Base-by-base conservation (phyloP, 2,113 vertebrate genomes). In the Promerops cafer region DNA sequence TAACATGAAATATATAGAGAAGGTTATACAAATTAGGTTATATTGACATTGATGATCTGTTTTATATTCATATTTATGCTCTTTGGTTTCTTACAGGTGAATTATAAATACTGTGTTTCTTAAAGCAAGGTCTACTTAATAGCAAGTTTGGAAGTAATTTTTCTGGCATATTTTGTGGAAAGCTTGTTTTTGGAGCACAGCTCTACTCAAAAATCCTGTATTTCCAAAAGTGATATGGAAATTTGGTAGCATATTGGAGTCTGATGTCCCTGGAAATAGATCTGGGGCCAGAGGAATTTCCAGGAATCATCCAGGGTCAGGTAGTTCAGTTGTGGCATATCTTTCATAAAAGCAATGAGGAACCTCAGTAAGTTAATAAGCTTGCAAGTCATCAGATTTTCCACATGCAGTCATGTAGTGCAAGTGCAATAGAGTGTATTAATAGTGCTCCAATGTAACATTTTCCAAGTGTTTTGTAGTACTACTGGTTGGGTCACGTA, bases 391-490 rank as follows among this genome's bases (percentile, higher is more conserved):
- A 72, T 93, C 81, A 72, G 37, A 82, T 90, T 94, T 93, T 96
- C 89, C 89, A 2, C 87, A 76, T 35, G 26, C 56, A 63, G 69
- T 81, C 74, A 47, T 82, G 71, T 83, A 83, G 77, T 94, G 12
- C 78, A 94, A 89, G 59, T 78, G 80, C 85, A 94, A 31, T 37
- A 71, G 54, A 77, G 66, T 95, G 82, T 61, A 91, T 86, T 96
- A 95, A 93, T 93, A 96, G 71, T 75, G 83, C 96, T 96, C 89
- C 23, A 7, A 92, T 70, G 85, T 83, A 65, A 93, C 75, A 88
- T 93, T 96, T 96, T 82, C 91, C 95, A 95, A 90, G 80, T 71
- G 95, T 96, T 97, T 96, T 91, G 60, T 65, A 89, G 69, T 89
- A 86, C 45, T 61, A 23, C 76, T 59, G 44, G 83, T 71, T 96